Evolutionary conservation across 2,113 vertebrate species (phyloP).

Genomic region (Grammomys dolichurus): DNA sequence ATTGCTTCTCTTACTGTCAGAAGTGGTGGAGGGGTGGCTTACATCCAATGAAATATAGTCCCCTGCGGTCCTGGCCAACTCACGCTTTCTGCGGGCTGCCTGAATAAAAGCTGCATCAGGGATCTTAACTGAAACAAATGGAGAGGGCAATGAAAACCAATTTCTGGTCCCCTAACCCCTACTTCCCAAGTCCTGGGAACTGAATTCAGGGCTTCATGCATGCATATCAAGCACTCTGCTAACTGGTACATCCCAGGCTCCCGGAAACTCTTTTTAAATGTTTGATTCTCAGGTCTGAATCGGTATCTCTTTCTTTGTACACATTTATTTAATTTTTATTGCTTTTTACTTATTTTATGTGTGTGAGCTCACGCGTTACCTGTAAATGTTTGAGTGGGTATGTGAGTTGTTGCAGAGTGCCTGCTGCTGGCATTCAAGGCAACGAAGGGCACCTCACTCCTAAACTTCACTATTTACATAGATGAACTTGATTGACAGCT

Average conservation of each 20-base stretch:
- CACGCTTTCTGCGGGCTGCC: slow-evolving; percentile 89
- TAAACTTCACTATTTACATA: slow-evolving; percentile 18
- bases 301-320: background rate
- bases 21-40: slow-evolving; percentile 47
- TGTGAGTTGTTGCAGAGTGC: background rate
- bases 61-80: slow-evolving; percentile 84
- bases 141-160: background rate
- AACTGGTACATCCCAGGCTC: background rate
- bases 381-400: background rate
- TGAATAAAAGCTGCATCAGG: slow-evolving; percentile 86
- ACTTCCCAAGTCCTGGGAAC: background rate
- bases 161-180: background rate
- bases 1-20: slow-evolving; percentile 74
- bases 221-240: background rate
- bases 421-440: background rate
- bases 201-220: background rate
- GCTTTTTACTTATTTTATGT: background rate
- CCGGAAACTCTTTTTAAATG: slow-evolving; percentile 34
- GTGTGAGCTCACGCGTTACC: background rate
- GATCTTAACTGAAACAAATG: slow-evolving; percentile 86
- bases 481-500: background rate
- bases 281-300: slow-evolving; percentile 5
- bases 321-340: background rate
- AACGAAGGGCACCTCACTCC: background rate
- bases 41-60: slow-evolving; percentile 91